These are phyloP conservation scores for Anabacerthia variegaticeps DNA, from an alignment of 2,797 vertebrate species.

Conservation along the genomic window DNA sequence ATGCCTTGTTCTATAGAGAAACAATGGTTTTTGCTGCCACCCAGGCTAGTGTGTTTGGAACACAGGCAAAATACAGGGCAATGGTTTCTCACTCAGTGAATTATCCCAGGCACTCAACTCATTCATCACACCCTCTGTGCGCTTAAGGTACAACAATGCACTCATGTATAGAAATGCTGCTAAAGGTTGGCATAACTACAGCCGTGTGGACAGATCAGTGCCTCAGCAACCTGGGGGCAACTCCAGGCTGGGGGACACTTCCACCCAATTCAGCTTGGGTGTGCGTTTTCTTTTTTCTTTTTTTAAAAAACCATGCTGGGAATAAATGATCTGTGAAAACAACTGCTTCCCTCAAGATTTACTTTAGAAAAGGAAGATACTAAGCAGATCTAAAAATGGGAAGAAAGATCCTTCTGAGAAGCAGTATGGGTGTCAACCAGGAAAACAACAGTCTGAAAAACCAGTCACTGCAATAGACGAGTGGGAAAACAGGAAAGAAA, in stretches of 20 bases:
- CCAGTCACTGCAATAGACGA: not conserved
- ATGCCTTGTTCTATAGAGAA: not conserved
- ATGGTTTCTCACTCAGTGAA: not conserved
- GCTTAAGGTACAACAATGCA: accelerated
- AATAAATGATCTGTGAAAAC: not conserved
- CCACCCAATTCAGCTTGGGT: not conserved
- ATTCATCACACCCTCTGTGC: not conserved
- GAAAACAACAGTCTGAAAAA: not conserved
- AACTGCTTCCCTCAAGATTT: not conserved
- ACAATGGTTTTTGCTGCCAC: not conserved
- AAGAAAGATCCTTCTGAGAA: not conserved
- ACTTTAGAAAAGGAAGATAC: not conserved
- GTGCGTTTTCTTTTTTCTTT: not conserved
- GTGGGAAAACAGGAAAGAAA: not conserved
- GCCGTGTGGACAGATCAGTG: not conserved
- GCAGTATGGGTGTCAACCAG: not conserved
- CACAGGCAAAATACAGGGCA: not conserved
- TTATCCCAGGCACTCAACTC: not conserved
- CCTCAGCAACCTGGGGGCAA: not conserved
- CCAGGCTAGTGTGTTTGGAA: not conserved
- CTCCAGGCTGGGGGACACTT: not conserved
- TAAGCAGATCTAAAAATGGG: not conserved
- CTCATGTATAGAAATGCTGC: not conserved
- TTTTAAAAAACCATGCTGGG: not conserved
- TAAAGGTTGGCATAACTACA: not conserved